Base-by-base conservation (phyloP, 2,113 vertebrate genomes). In the Alces alces region DNA sequence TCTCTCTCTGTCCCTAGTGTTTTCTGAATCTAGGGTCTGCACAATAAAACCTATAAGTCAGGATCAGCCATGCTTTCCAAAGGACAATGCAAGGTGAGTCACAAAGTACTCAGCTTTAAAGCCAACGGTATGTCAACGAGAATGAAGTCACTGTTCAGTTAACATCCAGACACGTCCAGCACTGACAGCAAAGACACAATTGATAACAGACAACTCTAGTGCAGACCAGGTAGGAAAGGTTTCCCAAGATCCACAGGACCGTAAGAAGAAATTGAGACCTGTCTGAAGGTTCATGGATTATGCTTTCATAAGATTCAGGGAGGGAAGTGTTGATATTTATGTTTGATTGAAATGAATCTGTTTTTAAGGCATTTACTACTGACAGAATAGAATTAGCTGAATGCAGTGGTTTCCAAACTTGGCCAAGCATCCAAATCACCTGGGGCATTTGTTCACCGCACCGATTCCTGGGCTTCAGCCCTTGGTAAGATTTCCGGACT, bases 321-420 rank as follows among this genome's bases (percentile, higher is more conserved):
- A 86, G 16, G 43, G 43, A 86, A 97, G 73, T 33, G 36, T 70
- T 43, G 45, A 89, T 66, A 91, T 64, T 60, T n/a, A 16, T 61
- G 27, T 73, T 57, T 50, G 76, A 92, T 47, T 93, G 79, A 94
- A 92, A 90, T 91, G 54, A 64, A 64, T 89, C 80, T 95, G 39
- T 80, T 96, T 94, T 58, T 79, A 92, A 88, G 64, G 93, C 33
- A 86, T 95, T 90, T 95, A 45, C 33, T 30, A 92, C 89, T 79
- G 86, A 52, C 28, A 64, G 88, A 89, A 97, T n/a, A 39, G 55
- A 95, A 97, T 96, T 88, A 95, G 58, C 73, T 96, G 57, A 87
- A 88, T 43, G 19, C 27, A 30, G 33, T 80, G 33, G 45, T 57
- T 95, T 86, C 85, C 73, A 85, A 92, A 93, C 64, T 64, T 88